Evolutionary conservation across 1,140 invertebrate species (phyloP), one percentile per base, ranked within the genome.

Genomic region (Habropoda laboriosa): DNA sequence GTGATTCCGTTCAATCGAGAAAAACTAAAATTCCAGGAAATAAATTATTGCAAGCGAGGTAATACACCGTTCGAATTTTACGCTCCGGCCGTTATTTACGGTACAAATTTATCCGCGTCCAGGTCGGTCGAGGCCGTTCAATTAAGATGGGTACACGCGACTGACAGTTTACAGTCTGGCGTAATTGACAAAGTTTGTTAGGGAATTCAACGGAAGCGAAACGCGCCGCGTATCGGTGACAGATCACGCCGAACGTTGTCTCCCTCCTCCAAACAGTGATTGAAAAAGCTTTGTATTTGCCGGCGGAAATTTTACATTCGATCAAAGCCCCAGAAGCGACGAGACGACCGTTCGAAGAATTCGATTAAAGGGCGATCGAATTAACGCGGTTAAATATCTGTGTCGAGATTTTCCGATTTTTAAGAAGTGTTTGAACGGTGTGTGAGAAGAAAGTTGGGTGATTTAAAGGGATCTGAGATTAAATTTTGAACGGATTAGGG

Each of bases 101-200:
- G 27, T 13, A 67, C 30, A 67, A 45, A 76, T 67, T 38, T 67
- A 32, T 24, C 49, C 38, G 38, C 8, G 57, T 10, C n/a, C 1
- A 5, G 58, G 7, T 38, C 32, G 35, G 21, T 21, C 45, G 60
- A 35, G 47, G 10, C 24, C 38, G 53, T 71, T 78, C 55, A 78
- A 78, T 78, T 78, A 78, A 78, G 67, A 58, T 49, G 42, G 66
- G 51, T 71, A 78, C 66, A 70, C 53, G 67, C 10, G 32, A 40
- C 24, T 42, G 75, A 42, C 55, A 71, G 64, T 78, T 78, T 78
- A 71, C 66, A 49, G 75, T 60, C 42, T 7, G 35, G 16, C 38
- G 66, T 78, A 78, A 78, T 78, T 78, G 75, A 78, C 75, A 78
- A 78, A 78, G 66, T 78, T 71, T 71, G 75, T 78, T 78, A 71